phyloP scores from a whole-genome alignment of 1,140 invertebrate genomes.

The Belonocnema kinseyi region DNA sequence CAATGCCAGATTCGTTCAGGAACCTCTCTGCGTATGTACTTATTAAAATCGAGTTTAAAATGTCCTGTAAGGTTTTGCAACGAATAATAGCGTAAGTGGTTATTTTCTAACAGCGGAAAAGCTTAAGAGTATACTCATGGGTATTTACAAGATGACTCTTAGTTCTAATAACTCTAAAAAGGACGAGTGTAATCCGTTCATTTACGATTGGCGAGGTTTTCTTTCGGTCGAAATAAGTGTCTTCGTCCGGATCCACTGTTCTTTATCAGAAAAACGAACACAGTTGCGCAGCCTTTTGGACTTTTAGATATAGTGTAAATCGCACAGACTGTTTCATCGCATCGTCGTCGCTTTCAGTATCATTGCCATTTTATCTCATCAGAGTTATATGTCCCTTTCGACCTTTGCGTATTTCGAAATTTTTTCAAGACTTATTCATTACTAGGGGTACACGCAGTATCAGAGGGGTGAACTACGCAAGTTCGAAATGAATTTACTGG shows the following conservation, averaged over 20 bases:
- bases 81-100: neutral
- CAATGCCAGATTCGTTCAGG: neutral
- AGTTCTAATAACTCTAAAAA: neutral
- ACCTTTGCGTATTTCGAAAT: slow-evolving; percentile 40
- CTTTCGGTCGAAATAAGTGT: slow-evolving; percentile 8
- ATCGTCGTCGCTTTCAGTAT: slow-evolving; percentile 51
- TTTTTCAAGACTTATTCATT: slow-evolving; percentile 5
- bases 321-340: slow-evolving; percentile 49
- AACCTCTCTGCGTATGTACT: neutral
- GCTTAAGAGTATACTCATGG: slow-evolving; percentile 1
- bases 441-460: neutral
- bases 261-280: neutral
- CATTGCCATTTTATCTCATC: slow-evolving; percentile 42
- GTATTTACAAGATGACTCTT: slow-evolving; percentile 23
- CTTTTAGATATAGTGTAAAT: neutral
- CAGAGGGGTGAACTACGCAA: neutral
- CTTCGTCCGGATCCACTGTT: neutral
- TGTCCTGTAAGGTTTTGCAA: neutral
- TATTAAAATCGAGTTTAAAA: neutral
- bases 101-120: neutral
- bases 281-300: neutral
- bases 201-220: slow-evolving; percentile 53
- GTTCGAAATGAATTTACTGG: neutral
- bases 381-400: slow-evolving; percentile 28
- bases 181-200: slow-evolving; percentile 60